Conservation (phyloP, 2,797 vertebrate genomes). For the Simalia tracyae region DNA sequence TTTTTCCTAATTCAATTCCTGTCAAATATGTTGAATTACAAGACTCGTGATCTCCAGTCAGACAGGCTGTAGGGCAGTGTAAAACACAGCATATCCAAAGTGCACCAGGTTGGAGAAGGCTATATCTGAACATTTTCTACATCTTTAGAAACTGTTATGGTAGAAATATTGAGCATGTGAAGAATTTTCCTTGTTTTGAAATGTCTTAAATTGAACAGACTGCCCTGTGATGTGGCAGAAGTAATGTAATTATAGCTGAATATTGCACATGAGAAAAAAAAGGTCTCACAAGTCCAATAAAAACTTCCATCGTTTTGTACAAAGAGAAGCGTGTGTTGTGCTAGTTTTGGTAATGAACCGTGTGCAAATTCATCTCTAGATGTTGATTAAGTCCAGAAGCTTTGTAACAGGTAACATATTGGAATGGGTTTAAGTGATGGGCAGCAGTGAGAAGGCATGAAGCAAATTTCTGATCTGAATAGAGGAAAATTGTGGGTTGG, state of each 20-base stretch:
- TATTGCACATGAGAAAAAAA: accelerated
- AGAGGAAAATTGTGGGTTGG: constrained; percentile 12
- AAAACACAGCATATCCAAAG: not conserved
- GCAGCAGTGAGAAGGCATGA: constrained; percentile 9
- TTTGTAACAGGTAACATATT: constrained; percentile 55
- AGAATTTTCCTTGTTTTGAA: not conserved
- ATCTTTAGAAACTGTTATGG: not conserved
- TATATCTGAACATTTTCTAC: not conserved
- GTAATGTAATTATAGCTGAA: not conserved
- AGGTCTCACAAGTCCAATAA: not conserved
- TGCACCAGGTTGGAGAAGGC: not conserved
- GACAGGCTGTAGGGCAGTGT: no score
- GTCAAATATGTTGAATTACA: not conserved
- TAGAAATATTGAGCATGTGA: not conserved
- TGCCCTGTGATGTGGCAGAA: not conserved
- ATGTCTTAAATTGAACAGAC: not conserved
- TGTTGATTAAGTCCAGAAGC: constrained; percentile 40
- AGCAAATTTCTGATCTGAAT: constrained; percentile 25
- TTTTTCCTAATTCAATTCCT: not conserved
- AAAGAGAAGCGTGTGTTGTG: constrained; percentile 34
- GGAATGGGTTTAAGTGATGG: constrained; percentile 43
- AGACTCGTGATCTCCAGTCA: not conserved
- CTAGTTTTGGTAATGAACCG: constrained; percentile 42
- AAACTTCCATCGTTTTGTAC: not conserved
- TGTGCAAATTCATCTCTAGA: constrained; percentile 48